phyloP scores from a whole-genome alignment of 2,888 invertebrate genomes.

The Stenodema calcarata region DNA sequence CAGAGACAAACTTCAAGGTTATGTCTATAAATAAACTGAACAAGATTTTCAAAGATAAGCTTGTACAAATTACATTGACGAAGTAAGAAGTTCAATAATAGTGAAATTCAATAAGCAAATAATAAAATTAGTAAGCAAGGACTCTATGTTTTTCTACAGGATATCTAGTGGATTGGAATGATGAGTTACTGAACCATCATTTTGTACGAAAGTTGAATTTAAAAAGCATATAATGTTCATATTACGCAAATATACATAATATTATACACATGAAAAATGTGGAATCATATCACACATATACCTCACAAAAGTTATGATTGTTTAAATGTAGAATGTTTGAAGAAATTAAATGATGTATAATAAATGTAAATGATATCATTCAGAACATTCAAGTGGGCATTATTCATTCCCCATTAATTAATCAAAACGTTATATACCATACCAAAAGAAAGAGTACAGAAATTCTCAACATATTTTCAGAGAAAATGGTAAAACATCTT shows the following conservation, averaged over 20 bases:
- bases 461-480: not conserved
- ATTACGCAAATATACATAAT: conserved; percentile 51
- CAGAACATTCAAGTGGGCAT: conserved; percentile 52
- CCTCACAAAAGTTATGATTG: conserved; percentile 56
- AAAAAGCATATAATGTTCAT: conserved; percentile 50
- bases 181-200: conserved; percentile 13
- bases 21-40: conserved; percentile 53
- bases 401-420: conserved; percentile 36
- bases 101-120: conserved; percentile 36
- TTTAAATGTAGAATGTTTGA: conserved; percentile 52
- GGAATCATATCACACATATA: conserved; percentile 58
- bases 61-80: conserved; percentile 40
- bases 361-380: conserved; percentile 47
- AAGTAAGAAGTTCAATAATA: conserved; percentile 41
- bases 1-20: conserved; percentile 53
- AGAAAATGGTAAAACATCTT: not conserved
- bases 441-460: not conserved
- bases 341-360: conserved; percentile 47
- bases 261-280: conserved; percentile 54
- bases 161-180: conserved; percentile 42
- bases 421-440: not conserved
- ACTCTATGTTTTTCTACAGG: conserved; percentile 46
- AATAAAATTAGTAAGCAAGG: conserved; percentile 45
- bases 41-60: conserved; percentile 29
- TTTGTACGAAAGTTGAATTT: conserved; percentile 30